Conservation (phyloP, 2,888 invertebrate species). For the Drosophila emarginata region DNA sequence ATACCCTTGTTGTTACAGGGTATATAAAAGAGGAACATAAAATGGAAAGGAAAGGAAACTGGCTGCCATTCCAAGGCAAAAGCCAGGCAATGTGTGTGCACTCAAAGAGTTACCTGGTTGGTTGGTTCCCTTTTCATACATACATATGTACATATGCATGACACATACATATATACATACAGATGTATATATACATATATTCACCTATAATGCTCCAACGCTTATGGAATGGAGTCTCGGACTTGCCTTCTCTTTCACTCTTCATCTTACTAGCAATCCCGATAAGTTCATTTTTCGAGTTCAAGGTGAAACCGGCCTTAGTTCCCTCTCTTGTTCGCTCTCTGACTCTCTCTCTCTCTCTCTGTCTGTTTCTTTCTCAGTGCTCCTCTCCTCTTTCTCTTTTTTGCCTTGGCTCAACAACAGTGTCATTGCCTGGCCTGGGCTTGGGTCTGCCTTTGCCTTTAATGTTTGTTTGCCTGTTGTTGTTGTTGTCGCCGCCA, state of each 20-base stretch:
- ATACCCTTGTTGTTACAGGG: background rate
- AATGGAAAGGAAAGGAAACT: conserved; percentile 43
- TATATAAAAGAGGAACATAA: conserved; percentile 18
- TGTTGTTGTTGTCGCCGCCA: background rate
- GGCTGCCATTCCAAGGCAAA: conserved; percentile 23
- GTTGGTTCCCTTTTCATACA: conserved; percentile 10
- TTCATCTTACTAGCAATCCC: conserved; percentile 10
- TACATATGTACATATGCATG: conserved; percentile 22
- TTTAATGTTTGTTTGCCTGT: conserved; percentile 25
- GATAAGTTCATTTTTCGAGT: conserved; percentile 72
- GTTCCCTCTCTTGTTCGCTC: conserved; percentile 14
- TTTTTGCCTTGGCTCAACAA: conserved; percentile 34
- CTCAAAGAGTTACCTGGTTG: conserved; percentile 40
- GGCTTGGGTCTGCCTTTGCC: conserved; percentile 14
- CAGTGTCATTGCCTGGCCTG: conserved; percentile 48
- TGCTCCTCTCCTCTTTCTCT: conserved; percentile 3
- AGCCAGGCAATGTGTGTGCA: conserved; percentile 23
- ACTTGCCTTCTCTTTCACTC: conserved; percentile 15
- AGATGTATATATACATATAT: conserved; percentile 16
- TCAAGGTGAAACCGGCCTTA: conserved; percentile 67
- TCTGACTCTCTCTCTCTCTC: conserved; percentile 9
- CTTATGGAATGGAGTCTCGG: conserved; percentile 33
- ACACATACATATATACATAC: background rate
- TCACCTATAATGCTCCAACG: conserved; percentile 49
- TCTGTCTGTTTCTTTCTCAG: conserved; percentile 3